Base-by-base conservation (phyloP, 2,888 invertebrate species). In the Scaptomyza tumidula region DNA sequence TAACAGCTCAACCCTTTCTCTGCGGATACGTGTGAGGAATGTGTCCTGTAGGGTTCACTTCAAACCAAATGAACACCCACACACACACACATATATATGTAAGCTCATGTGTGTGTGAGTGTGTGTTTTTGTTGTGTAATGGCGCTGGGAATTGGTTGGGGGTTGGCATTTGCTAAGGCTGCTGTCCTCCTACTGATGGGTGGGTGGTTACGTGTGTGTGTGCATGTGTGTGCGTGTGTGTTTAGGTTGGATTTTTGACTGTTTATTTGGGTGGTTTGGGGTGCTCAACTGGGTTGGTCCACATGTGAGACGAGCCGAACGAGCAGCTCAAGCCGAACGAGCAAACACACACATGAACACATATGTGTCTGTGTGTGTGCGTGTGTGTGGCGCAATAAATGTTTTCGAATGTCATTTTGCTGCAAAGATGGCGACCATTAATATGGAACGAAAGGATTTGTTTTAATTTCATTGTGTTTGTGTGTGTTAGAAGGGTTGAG, bases 361-460 rank as follows among this genome's bases (percentile, higher is more conserved):
- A 3, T 24, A 24, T 3, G 24, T 24, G 3, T 24, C 2, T 24
- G 19, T 39, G 31, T 45, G 16, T 43, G 57, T 50, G 55, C 45
- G 64, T 52, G 71, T 69, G 60, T 71, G 71, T 70, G 67, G 78
- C 78, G 86, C 85, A 85, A 85, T 85, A 85, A 85, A 84, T 85
- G 85, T 89, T 85, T 85, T 85, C 89, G 88, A 89, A 85, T 85
- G 85, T 89, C 89, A 85, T 85, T 89, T 85, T 85, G 87, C 85
- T 73, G 84, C 89, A 86, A 85, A 85, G 88, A 89, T 88, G 89
- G 87, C 86, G 86, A 84, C 86, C 89, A 88, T 86, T 86, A 86
- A 86, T 89, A 89, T 86, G 89, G 72, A 88, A 89, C 85, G 89
- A 88, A 86, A 84, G 86, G 86, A 89, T 86, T 86, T 89, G 86